Evolutionary conservation across 2,888 invertebrate genomes (phyloP), one percentile per base, ranked within the genome.

Genomic region (Galeopsomyia nigrocyanea): DNA sequence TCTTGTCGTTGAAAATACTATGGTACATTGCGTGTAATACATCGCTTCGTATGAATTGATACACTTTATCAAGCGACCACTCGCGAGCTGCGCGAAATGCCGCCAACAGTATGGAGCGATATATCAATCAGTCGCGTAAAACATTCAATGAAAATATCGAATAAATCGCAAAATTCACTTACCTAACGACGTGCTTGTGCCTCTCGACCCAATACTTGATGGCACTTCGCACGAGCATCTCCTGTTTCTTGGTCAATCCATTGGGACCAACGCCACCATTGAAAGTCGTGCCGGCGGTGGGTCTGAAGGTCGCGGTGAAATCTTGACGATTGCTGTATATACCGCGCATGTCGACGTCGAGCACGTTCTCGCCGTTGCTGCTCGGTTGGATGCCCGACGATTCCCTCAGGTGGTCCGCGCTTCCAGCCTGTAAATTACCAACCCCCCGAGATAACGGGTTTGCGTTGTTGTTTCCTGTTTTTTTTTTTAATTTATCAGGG

Each of bases 131-230:
- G 7, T 10, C 39, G 39, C 39, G 39, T 10, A 10, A 39, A 1
- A 7, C 39, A 1, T 39, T 39, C 3, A 31, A 5, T 31, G 7
- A 31, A 5, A 31, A 31, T 5, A 31, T 31, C 31, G 31, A 31
- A 7, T 31, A 31, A 31, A 7, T 31, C 3, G 7, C 7, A 31
- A 31, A 31, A 31, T 14, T 47, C 7, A 80, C 87, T 87, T 83
- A 95, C 95, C 94, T 92, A 56, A 95, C 95, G 67, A 95, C 93
- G 82, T 95, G 95, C 87, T 95, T 95, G 83, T 95, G 95, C 51
- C 95, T 88, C 82, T 95, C 95, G 39, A 95, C 95, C 95, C 95
- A 95, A 82, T 95, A 95, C 81, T 95, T 95, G 80, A 95, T 95
- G 19, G 95, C 94, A 47, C 94, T 95, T 77, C 95, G 89, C 1